Percentiles rank a stretch among this genome's conserved stretches.
Conservation (phyloP, 2,797 vertebrate species). For the Mareca strepera region DNA sequence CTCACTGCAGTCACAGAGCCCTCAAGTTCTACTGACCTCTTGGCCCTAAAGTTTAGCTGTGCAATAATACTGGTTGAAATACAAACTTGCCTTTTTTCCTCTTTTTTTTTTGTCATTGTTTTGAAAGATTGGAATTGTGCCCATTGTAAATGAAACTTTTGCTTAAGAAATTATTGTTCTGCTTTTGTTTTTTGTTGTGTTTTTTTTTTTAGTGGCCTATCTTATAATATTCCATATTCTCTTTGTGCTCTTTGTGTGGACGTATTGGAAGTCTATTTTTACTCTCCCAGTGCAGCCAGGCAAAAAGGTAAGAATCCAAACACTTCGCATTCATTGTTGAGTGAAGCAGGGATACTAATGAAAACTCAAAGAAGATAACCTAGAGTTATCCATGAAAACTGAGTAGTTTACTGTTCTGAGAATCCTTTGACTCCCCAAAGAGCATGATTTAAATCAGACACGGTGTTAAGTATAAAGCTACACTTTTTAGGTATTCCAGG, state of each 20-base stretch:
- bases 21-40: neutral
- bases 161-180: conserved; percentile 16
- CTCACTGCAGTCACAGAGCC: neutral
- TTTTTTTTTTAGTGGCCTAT: conserved; percentile 86
- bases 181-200: conserved; percentile 9
- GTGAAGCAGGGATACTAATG: neutral
- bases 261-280: conserved; percentile 98
- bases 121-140: neutral
- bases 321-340: neutral
- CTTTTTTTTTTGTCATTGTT: neutral
- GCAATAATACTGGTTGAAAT: neutral
- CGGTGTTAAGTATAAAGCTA: neutral
- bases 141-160: neutral
- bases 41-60: neutral
- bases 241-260: conserved; percentile 96
- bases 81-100: neutral
- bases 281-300: conserved; percentile 89
- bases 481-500: neutral
- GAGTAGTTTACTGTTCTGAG: neutral
- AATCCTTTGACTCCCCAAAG: neutral
- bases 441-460: neutral
- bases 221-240: conserved; percentile 92
- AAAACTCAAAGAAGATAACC: neutral
- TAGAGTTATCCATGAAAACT: neutral
- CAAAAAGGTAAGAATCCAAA: conserved; percentile 87